Conservation (phyloP, 2,888 invertebrate genomes). For the Philopedon plagiatum region DNA sequence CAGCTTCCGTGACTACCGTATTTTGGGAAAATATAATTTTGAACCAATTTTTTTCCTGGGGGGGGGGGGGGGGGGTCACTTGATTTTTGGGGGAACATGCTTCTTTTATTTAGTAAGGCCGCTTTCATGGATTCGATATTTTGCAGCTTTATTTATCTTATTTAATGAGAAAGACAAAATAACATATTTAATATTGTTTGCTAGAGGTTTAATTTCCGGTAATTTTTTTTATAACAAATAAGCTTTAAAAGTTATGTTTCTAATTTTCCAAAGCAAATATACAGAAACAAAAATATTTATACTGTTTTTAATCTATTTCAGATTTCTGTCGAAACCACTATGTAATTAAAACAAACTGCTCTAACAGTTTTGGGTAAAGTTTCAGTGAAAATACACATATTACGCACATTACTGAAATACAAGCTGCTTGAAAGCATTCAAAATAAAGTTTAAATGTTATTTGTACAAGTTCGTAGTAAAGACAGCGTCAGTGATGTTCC, state of each 20-base stretch:
- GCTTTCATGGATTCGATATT: no score
- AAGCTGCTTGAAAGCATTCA: conserved; percentile 9
- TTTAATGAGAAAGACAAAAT: no score
- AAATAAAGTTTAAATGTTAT: conserved; percentile 46
- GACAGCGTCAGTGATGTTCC: conserved; percentile 56
- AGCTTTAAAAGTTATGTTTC: neutral
- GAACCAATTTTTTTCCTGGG: no score
- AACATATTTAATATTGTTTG: no score
- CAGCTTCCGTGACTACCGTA: no score
- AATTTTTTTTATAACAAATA: neutral
- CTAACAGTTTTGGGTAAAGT: conserved; percentile 16
- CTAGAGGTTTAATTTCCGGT: no score
- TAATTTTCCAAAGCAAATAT: conserved; percentile 2
- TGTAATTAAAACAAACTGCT: conserved; percentile 32
- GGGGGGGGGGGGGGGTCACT: no score
- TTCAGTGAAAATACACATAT: conserved; percentile 50
- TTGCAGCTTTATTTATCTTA: no score
- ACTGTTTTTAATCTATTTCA: conserved; percentile 16
- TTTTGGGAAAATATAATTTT: no score
- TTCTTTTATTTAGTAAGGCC: no score
- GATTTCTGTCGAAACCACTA: conserved; percentile 22
- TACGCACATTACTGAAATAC: conserved; percentile 43
- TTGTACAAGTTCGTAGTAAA: conserved; percentile 45
- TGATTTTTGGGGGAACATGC: no score
- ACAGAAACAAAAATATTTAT: conserved; percentile 21